Evolutionary conservation across 1,140 invertebrate species (phyloP).

Genomic region (Lepidurus arcticus): DNA sequence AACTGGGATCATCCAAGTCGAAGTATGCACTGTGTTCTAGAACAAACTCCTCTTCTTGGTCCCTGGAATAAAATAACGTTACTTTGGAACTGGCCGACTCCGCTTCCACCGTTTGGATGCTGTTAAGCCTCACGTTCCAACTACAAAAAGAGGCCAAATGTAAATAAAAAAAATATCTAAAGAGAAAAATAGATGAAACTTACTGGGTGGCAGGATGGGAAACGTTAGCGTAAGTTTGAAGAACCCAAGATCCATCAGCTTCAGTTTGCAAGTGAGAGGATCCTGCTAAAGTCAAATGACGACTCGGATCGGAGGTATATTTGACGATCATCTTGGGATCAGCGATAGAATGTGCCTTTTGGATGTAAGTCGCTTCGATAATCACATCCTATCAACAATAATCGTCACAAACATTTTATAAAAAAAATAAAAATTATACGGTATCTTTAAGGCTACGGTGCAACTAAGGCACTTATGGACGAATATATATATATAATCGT

Average conservation of each 20-base stretch:
- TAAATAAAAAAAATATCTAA: neutral
- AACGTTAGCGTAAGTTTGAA: neutral
- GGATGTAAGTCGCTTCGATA: neutral
- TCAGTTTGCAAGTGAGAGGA: neutral
- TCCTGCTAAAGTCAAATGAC: neutral
- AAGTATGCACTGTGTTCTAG: neutral
- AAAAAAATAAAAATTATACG: no score
- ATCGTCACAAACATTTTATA: neutral
- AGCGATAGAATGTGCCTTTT: neutral
- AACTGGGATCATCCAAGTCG: neutral
- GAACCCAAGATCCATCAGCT: neutral
- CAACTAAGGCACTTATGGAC: no score
- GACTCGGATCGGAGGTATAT: neutral
- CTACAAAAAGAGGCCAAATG: neutral
- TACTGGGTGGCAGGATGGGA: constrained; percentile 2
- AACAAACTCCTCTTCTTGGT: neutral
- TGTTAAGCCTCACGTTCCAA: neutral
- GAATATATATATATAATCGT: neutral
- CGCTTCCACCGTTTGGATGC: neutral
- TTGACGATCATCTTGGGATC: neutral
- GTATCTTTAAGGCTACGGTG: neutral
- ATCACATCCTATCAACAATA: neutral
- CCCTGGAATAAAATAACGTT: neutral
- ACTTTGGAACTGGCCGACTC: neutral
- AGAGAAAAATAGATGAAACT: neutral